Evolutionary conservation across 2,113 vertebrate genomes (phyloP).

Genomic region (Hypanus sabinus): DNA sequence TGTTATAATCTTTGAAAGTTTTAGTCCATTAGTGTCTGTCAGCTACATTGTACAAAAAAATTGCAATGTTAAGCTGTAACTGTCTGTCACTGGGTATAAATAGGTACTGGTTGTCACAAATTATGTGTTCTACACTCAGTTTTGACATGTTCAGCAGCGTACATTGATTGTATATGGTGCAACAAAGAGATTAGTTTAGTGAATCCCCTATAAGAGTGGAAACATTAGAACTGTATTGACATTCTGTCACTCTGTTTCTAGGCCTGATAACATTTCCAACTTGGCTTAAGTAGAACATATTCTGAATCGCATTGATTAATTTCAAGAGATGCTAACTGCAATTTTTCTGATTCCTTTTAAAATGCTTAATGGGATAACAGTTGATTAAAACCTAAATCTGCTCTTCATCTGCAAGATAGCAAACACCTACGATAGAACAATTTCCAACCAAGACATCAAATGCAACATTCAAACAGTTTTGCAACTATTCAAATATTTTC

Average conservation of each 20-base stretch:
- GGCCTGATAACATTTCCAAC: constrained; percentile 15
- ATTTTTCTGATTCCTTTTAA: constrained; percentile 8
- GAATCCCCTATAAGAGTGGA: constrained; percentile 29
- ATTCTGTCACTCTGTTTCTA: constrained; percentile 23
- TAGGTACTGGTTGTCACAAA: constrained; percentile 35
- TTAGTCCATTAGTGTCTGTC: constrained; percentile 47
- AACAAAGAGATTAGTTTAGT: constrained; percentile 32
- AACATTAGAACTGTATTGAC: constrained; percentile 31
- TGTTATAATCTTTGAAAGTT: constrained; percentile 20
- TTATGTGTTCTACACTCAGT: constrained; percentile 29
- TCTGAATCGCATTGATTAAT: not conserved
- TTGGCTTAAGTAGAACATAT: not conserved
- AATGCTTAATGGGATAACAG: not conserved
- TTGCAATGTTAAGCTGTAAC: constrained; percentile 53
- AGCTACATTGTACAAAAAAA: constrained; percentile 54
- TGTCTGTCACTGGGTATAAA: constrained; percentile 40
- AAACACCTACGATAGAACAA: too few relatives aligned
- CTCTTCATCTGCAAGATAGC: not conserved
- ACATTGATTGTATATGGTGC: constrained; percentile 37
- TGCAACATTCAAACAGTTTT: not conserved
- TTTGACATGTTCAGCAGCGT: not conserved
- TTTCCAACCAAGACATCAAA: not conserved
- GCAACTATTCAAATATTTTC: not conserved
- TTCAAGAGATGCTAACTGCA: not conserved
- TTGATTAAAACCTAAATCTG: not conserved